phyloP scores from a whole-genome alignment of 2,113 vertebrate species.

The Protobothrops flavoviridis region DNA sequence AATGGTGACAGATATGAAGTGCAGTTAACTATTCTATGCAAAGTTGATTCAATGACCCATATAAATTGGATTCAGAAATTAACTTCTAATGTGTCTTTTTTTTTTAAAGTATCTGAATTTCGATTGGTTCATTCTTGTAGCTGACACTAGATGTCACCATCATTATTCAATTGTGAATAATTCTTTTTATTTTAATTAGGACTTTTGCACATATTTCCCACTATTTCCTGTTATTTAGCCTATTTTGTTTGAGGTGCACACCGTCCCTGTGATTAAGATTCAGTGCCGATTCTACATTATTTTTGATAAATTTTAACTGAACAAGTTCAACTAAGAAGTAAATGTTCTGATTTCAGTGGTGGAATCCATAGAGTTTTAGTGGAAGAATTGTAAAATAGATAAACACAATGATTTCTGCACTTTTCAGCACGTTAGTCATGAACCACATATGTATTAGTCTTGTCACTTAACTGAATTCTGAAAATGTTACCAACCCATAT shows the following conservation, averaged over 20 bases:
- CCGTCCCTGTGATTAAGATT: background rate
- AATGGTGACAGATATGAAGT: background rate
- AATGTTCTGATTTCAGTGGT: background rate
- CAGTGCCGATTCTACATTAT: background rate
- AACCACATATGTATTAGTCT: background rate
- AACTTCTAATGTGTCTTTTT: background rate
- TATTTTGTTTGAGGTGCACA: background rate
- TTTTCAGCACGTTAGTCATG: background rate
- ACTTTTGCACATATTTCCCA: background rate
- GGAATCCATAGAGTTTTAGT: background rate
- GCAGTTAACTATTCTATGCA: background rate
- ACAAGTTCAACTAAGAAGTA: background rate
- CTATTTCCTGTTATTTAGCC: background rate
- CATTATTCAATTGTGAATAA: background rate
- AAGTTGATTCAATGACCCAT: background rate
- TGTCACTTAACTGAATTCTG: background rate
- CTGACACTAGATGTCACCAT: slow-evolving; percentile 44
- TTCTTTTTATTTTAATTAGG: background rate
- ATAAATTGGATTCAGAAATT: background rate
- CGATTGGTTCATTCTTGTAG: slow-evolving; percentile 6
- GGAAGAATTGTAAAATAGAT: background rate
- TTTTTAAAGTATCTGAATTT: accelerated
- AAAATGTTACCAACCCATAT: background rate
- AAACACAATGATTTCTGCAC: background rate
- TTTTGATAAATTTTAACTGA: background rate